Base-by-base conservation (phyloP, 2,797 vertebrate species). In the Coregonus suidteri region DNA sequence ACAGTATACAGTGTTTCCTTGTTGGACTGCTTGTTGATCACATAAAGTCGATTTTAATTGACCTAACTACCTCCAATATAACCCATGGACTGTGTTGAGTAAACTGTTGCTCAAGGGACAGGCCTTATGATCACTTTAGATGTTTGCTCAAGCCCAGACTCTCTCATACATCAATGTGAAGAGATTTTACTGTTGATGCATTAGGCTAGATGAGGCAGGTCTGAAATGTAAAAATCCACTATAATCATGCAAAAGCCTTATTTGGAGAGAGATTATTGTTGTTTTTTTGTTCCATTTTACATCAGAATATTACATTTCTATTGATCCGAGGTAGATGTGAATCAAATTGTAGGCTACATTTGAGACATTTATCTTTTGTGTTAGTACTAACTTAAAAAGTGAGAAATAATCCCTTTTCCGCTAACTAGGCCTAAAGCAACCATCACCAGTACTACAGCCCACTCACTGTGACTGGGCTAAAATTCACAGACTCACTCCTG, bases 381-480 rank as follows among this genome's bases (percentile, higher is more conserved):
- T 41, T 41, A 7, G 37, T 41, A 41, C 37, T 41, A 2, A 41
- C 7, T 41, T 41, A 41, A 41, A 41, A 1, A 41, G 6, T 41
- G 37, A 41, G 37, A 7, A 41, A 41, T 41, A 41, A 41, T 7
- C 37, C 6, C 37, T 7, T 41, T 41, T 41, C 1, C 6, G 6
- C 41, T 13, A 47, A 13, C 41, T 47, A 47, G 41, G 41, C 41
- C 41, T 47, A 47, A 47, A 47, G 41, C 41, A 47, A 47, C 41
- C 3, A 9, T 47, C 41, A 47, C 41, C 41, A 47, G 11, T 47
- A 47, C 9, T 13, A 47, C 41, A 47, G 41, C 41, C 7, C 62
- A 52, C 35, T 83, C 73, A 79, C 76, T 80, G 14, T 65, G 73
- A 74, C 74, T 66, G 70, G 72, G 52, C 59, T 15, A 67, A 77